These are phyloP conservation scores for Cranoglanis bouderius DNA, from an alignment of 2,113 vertebrate genomes.

Conservation along the genomic window DNA sequence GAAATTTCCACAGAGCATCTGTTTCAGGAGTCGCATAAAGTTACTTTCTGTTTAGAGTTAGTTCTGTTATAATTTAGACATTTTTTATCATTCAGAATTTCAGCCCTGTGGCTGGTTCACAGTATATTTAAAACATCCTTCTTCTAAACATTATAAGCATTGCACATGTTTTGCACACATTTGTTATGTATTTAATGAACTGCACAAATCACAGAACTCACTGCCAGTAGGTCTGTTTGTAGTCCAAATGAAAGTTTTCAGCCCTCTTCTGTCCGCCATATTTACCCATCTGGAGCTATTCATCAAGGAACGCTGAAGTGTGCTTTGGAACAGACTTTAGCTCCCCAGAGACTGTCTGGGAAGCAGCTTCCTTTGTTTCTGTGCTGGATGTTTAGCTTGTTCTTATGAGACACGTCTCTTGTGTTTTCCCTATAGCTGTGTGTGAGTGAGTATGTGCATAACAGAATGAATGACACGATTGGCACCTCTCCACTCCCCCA, in stretches of 20 bases:
- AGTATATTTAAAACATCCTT: not conserved
- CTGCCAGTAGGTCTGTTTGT: slow-evolving; percentile 7
- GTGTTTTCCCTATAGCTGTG: slow-evolving; percentile 9
- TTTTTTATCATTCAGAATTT: not conserved
- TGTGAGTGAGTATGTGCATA: slow-evolving; percentile 17
- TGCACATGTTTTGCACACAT: not conserved
- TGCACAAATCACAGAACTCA: not conserved
- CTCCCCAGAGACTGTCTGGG: slow-evolving; percentile 31
- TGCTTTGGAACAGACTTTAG: slow-evolving; percentile 35
- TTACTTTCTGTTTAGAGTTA: not conserved
- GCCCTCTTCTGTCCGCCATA: not conserved
- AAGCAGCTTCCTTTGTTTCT: slow-evolving; percentile 41
- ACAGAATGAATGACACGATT: slow-evolving; percentile 33
- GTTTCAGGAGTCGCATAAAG: not conserved
- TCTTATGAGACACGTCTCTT: not conserved
- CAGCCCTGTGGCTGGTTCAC: not conserved
- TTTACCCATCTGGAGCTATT: slow-evolving; percentile 29
- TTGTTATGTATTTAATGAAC: not conserved
- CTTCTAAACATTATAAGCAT: not conserved
- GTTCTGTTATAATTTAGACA: not conserved
- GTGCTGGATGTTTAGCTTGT: slow-evolving; percentile 39
- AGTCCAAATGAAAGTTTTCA: slow-evolving; percentile 21
- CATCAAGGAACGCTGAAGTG: slow-evolving; percentile 16
- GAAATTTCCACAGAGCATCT: not conserved
- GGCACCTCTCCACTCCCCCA: slow-evolving; percentile 33